Conservation (phyloP, 2,113 vertebrate genomes). For the Tragulus kanchil region DNA sequence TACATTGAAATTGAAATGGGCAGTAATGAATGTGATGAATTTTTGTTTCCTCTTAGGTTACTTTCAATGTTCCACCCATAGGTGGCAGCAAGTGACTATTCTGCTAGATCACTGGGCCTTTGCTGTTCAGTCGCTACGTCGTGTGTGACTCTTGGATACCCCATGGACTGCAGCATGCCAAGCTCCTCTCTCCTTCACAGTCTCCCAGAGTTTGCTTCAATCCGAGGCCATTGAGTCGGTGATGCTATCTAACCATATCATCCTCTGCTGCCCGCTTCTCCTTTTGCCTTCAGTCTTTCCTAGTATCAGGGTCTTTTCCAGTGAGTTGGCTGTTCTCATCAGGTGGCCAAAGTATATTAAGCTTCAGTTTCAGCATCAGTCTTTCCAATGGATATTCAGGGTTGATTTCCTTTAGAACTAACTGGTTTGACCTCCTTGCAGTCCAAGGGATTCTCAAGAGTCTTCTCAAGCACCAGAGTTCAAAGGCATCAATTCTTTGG, state of each 20-base stretch:
- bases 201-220: not conserved
- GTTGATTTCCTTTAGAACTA: not conserved
- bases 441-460: not conserved
- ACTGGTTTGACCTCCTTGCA: not conserved
- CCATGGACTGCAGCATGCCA: not conserved
- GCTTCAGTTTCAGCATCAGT: not conserved
- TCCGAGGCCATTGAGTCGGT: not conserved
- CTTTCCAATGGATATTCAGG: not conserved
- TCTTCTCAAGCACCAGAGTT: not conserved
- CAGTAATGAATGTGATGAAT: not conserved
- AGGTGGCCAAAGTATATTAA: not conserved
- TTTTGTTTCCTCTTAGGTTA: constrained; percentile 30
- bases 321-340: not conserved
- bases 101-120: not conserved
- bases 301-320: not conserved
- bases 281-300: not conserved
- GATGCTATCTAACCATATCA: not conserved
- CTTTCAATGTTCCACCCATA: constrained; percentile 69
- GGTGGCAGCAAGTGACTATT: constrained; percentile 79
- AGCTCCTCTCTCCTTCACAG: not conserved
- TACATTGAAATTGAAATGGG: not conserved
- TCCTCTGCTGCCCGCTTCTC: not conserved
- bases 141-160: not conserved
- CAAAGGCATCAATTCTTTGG: not conserved
- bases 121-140: not conserved